Conservation (phyloP, 2,888 invertebrate genomes). For the Limnephilus rhombicus region DNA sequence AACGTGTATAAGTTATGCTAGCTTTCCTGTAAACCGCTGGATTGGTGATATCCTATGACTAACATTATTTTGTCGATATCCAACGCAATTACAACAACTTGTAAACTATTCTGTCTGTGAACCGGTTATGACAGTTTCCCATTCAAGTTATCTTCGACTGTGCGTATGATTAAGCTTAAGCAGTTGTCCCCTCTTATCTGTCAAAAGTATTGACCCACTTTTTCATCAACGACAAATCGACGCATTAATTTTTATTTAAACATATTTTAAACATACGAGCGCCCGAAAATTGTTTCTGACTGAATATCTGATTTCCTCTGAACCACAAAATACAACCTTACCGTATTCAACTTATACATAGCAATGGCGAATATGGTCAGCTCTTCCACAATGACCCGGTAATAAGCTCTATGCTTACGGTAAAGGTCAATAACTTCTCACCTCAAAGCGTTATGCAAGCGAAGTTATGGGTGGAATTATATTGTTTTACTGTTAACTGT, state of each 20-base stretch:
- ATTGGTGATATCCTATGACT: background rate
- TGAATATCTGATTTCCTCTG: background rate
- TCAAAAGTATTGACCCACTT: constrained; percentile 32
- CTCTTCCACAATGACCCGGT: background rate
- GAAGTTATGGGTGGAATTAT: background rate
- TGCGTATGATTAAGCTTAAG: background rate
- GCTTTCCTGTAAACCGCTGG: background rate
- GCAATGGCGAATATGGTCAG: background rate
- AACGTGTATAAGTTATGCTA: background rate
- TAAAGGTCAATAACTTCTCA: constrained; percentile 41
- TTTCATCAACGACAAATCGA: constrained; percentile 10
- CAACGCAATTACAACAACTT: background rate
- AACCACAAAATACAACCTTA: background rate
- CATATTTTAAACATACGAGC: background rate
- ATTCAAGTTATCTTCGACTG: background rate
- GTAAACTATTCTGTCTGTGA: background rate
- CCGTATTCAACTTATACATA: background rate
- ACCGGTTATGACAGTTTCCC: constrained; percentile 11
- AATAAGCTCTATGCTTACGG: background rate
- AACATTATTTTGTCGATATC: background rate
- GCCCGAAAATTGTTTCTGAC: too few species aligned
- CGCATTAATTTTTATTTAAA: constrained; percentile 4
- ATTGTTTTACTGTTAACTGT: constrained; percentile 51
- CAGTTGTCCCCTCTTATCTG: background rate
- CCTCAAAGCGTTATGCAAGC: constrained; percentile 35